phyloP scores from a whole-genome alignment of 2,113 vertebrate species.

The Phasianus colchicus region DNA sequence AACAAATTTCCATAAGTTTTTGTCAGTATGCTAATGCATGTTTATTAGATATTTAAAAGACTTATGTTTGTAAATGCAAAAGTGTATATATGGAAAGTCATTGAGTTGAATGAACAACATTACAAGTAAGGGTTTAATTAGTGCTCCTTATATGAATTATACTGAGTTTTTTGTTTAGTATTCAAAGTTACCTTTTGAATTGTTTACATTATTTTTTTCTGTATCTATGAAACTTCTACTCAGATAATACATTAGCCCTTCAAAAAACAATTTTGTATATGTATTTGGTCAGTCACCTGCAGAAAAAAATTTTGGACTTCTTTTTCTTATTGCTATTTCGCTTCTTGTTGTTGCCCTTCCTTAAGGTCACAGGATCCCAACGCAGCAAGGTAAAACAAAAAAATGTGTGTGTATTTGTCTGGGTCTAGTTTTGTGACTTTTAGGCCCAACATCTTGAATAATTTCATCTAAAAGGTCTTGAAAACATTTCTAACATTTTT shows the following conservation, averaged over 20 bases:
- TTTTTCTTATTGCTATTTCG: constrained; percentile 82
- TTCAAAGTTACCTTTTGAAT: constrained; percentile 1
- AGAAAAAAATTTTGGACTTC: constrained; percentile 64
- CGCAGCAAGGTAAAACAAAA: constrained; percentile 85
- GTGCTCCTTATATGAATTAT: background rate
- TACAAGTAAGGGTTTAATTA: background rate
- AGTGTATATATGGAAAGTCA: background rate
- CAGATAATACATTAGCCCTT: constrained; percentile 4
- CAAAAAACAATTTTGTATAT: constrained; percentile 52
- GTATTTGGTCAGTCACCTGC: constrained; percentile 69
- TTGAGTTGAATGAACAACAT: background rate
- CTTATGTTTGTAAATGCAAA: background rate
- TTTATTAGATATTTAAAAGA: background rate
- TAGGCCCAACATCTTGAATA: constrained; percentile 80
- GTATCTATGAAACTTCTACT: constrained; percentile 15
- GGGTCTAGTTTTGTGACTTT: constrained; percentile 81
- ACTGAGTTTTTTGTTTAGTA: background rate
- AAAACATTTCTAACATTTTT: constrained; percentile 28
- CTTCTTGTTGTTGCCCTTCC: constrained; percentile 84
- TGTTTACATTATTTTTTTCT: constrained; percentile 10
- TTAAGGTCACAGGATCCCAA: constrained; percentile 87
- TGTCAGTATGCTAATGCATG: background rate
- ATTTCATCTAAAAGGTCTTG: constrained; percentile 47
- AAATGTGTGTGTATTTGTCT: constrained; percentile 82
- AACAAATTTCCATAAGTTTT: background rate